Base-by-base conservation (phyloP, 53 echinoderm and acorn worm species). In the Holothuria leucospilota region DNA sequence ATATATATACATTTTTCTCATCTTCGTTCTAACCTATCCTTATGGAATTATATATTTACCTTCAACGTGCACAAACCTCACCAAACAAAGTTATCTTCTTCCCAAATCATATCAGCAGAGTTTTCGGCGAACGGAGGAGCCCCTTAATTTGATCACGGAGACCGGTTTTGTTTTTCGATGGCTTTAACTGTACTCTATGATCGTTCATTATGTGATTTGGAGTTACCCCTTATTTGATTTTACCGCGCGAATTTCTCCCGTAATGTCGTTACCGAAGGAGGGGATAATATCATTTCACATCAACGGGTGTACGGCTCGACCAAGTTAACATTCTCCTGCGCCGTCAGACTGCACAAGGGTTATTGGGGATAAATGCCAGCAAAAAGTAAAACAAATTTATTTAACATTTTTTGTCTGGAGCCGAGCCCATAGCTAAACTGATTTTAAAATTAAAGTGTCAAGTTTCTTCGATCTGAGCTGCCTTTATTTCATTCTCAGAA, bases 191-290 rank as follows among this genome's bases (percentile, higher is more conserved):
- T 90, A 89, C 89, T 95, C 84, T 88, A 92, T 92, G 95, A 95
- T 95, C 93, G 95, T 95, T 95, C 89, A 95, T 95, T 93, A 95
- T 95, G 91, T 95, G 95, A 95, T 95, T 95, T 91, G 91, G 49
- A 85, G 81, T 78, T 81, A 77, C 78, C 69, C 77, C 86, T 92
- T 88, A 92, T 92, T 92, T 88, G 88, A 92, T 88, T 88, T 88
- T 88, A 69, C 77, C 92, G 78, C 60, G 51, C 61, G 86, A 92
- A 88, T 92, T 92, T 85, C 88, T 67, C 84, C 81, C 80, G 81
- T 92, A 92, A 92, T 85, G 85, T 92, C 85, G 92, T 92, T 92
- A 92, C 83, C 73, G 85, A 88, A 85, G 88, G 85, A 88, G 68
- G 67, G 65, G 84, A 83, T 83, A 67, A 83, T 83, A 83, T 83